These are phyloP conservation scores for Scophthalmus maximus DNA, from an alignment of 2,113 vertebrate genomes.

Conservation along the genomic window DNA sequence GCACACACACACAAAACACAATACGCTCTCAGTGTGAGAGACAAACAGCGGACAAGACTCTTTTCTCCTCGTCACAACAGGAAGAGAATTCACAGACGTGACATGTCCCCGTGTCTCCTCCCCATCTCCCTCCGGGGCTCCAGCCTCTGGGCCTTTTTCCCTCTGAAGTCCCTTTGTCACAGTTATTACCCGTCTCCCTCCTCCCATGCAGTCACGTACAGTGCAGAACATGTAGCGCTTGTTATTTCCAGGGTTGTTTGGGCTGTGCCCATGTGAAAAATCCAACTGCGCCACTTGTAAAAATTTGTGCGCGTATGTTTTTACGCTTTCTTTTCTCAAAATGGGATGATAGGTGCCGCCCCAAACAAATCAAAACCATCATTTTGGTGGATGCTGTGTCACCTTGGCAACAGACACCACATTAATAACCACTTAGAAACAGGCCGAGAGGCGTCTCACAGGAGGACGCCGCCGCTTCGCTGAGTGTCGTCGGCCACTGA, in stretches of 20 bases:
- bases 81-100: conserved; percentile 34
- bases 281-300: conserved; percentile 1
- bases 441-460: conserved; percentile 39
- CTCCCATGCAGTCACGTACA: conserved; percentile 13
- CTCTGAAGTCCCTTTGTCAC: conserved; percentile 7
- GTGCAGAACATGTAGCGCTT: not conserved
- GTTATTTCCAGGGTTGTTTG: not conserved
- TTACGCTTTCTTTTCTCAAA: conserved; percentile 45
- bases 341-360: conserved; percentile 15
- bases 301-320: conserved; percentile 22
- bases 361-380: conserved; percentile 45
- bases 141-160: conserved; percentile 11
- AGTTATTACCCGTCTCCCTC: conserved; percentile 23
- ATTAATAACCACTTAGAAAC: conserved; percentile 55
- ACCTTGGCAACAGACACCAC: conserved; percentile 43
- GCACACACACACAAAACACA: conserved; percentile 53
- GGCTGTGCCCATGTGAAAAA: not conserved
- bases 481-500: conserved; percentile 43
- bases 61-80: conserved; percentile 59
- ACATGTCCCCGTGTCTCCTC: conserved; percentile 25
- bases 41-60: conserved; percentile 49
- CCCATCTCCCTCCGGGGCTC: not conserved
- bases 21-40: conserved; percentile 50
- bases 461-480: conserved; percentile 40
- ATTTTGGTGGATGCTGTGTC: conserved; percentile 39